Conservation (phyloP, 2,113 vertebrate species). For the Daboia siamensis region DNA sequence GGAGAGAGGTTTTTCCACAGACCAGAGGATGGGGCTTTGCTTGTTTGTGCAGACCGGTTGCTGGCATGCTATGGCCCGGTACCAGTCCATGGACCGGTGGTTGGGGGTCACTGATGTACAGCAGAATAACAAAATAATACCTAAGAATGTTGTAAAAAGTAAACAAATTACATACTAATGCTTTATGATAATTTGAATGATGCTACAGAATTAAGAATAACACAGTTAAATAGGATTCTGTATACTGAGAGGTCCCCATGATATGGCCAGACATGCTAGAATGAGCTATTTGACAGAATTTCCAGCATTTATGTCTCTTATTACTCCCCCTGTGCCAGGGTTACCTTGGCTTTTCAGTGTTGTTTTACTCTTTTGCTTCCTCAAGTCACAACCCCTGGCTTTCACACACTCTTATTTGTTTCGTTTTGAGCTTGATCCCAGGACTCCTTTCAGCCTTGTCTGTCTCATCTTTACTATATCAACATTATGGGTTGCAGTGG, state of each 20-base stretch:
- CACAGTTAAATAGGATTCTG: neutral
- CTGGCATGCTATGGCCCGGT: too few relatives aligned
- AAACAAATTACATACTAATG: neutral
- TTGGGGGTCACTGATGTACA: too few relatives aligned
- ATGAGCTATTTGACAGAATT: conserved; percentile 16
- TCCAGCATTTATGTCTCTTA: neutral
- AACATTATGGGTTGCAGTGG: conserved; percentile 50
- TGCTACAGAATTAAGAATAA: conserved; percentile 3
- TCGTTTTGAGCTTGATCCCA: conserved; percentile 33
- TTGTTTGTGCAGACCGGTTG: too few relatives aligned
- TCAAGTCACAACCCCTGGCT: conserved; percentile 26
- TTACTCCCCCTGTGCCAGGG: conserved; percentile 37
- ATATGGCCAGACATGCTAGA: neutral
- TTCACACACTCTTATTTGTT: conserved; percentile 22
- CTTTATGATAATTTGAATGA: neutral
- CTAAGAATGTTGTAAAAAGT: neutral
- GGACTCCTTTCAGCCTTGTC: conserved; percentile 43
- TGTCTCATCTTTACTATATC: conserved; percentile 47
- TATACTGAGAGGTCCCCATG: neutral
- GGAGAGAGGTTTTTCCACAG: too few relatives aligned
- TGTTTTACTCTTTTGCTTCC: conserved; percentile 23
- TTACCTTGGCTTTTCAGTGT: conserved; percentile 35
- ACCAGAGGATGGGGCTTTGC: too few relatives aligned
- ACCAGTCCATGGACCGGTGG: too few relatives aligned
- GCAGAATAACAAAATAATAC: neutral